phyloP scores from a whole-genome alignment of 2,113 vertebrate species.

The Loxodonta africana region DNA sequence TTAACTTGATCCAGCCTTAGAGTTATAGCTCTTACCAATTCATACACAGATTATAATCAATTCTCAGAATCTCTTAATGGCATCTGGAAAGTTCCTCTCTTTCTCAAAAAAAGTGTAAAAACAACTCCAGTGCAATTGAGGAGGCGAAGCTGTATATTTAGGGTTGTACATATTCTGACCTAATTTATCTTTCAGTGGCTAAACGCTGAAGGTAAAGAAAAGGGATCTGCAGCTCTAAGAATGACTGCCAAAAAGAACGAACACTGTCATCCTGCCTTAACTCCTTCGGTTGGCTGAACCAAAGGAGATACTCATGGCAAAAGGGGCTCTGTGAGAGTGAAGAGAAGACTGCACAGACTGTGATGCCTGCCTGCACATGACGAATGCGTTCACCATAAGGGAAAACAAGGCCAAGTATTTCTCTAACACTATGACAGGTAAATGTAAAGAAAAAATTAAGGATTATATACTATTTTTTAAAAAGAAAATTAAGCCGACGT shows the following conservation, averaged over 20 bases:
- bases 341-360: neutral
- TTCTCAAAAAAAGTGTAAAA: neutral
- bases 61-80: neutral
- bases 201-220: neutral
- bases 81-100: neutral
- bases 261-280: neutral
- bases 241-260: neutral
- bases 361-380: neutral
- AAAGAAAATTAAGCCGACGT: neutral
- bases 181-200: neutral
- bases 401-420: neutral
- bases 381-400: neutral
- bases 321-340: neutral
- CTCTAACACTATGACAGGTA: neutral
- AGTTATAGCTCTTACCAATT: neutral
- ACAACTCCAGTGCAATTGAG: neutral
- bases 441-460: neutral
- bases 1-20: neutral
- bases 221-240: neutral
- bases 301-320: neutral
- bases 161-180: neutral
- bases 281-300: neutral
- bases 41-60: neutral
- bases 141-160: neutral
- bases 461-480: neutral